Evolutionary conservation across 2,113 vertebrate species (phyloP), one percentile per base, ranked within the genome.

Genomic region (Numenius arquata): DNA sequence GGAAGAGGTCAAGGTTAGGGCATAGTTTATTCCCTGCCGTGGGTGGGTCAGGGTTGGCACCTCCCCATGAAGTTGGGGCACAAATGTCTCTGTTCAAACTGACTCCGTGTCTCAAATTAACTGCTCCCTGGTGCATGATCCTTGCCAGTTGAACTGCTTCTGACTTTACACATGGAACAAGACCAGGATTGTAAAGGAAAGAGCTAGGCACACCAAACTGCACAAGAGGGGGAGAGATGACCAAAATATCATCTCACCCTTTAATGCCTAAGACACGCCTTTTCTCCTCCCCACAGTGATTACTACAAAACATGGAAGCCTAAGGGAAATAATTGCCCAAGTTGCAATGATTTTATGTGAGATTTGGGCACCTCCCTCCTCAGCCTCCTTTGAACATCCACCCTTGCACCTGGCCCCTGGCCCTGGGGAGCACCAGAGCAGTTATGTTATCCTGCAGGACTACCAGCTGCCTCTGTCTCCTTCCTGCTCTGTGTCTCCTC

Each of bases 261-360:
- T 53, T 59, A 55, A 43, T 2, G 6, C 47, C 52, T 29, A 15
- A 22, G 68, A n/a, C 15, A 36, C 0, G 0, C 15, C 21, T 82
- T 55, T 36, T 79, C 66, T 32, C 72, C 21, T n/a, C 16, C 26
- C 2, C 6, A 0, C 18, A 21, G 40, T 0, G 7, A 56, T 34
- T 59, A 22, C 58, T 38, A 30, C 34, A 23, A 67, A 76, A 16
- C 1, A 0, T 6, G 34, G 72, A 43, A 72, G 34, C 32, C 63
- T 22, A 52, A 52, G n/a, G 68, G 40, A 38, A 78, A 63, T 55
- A 77, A 77, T 11, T 61, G 41, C 38, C 30, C 30, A 17, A 22
- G 52, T 89, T 30, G 11, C 34, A 36, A 32, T 0, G 3, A 75
- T 59, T 89, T 84, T 38, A 41, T 0, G 0, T 63, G 73, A 72